Base-by-base conservation (phyloP, 92 coral and sea anemone species). In the Montipora capitata region DNA sequence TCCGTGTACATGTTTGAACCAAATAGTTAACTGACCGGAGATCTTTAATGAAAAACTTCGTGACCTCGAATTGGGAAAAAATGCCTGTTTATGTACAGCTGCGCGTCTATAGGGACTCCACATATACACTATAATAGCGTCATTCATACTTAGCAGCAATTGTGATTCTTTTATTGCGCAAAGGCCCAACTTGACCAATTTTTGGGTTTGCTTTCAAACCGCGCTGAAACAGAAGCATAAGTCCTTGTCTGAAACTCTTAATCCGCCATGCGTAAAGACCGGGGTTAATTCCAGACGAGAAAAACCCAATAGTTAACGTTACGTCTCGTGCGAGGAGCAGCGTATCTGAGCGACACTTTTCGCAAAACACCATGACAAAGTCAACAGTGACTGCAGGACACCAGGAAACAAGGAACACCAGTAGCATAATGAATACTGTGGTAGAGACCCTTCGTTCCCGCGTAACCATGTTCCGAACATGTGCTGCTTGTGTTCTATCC, bases 251-350 rank as follows among this genome's bases (percentile, higher is more conserved):
- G 52, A 95, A 95, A 64, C 85, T 90, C 5, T 96, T 96, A 10
- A 95, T 93, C 3, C 98, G 82, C 98, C 98, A 95, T 0, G 98
- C 98, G 57, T 95, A 95, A 6, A 95, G 73, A 0, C 92, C 82
- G 1, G 98, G 98, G 16, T 95, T 95, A 13, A 93, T 87, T 16
- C 98, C 98, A 0, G 98, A 95, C 42, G 98, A 95, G 43, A 93
- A 90, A 64, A 95, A 95, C 3, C 96, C 98, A 2, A 95, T 68
- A 0, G 95, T 92, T 20, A 95, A 39, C 5, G 98, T 93, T 12
- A 93, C 66, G 35, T 95, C 98, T 52, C 98, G 82, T 0, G 93
- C 96, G 0, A 93, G 65, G 9, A 92, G 94, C 7, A 95, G 85
- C 10, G 59, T 74, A 0, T 79, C 70, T 10, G 92, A 89, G 70